Conservation (phyloP, 2,888 invertebrate species). For the Urechis unicinctus region DNA sequence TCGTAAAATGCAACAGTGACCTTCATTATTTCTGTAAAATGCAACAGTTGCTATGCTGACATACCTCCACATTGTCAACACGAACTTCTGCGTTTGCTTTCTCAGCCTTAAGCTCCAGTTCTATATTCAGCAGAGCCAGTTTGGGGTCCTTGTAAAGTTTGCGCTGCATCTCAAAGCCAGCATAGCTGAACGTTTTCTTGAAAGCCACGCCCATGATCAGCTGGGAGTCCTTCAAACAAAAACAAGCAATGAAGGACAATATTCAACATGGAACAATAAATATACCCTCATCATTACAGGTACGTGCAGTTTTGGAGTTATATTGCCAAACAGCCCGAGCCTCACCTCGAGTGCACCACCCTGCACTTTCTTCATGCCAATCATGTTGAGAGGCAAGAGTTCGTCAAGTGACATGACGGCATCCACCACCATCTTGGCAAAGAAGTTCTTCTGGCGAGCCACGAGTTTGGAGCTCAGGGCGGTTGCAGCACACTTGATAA, state of each 20-base stretch:
- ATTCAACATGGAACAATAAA: no score
- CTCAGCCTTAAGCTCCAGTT: constrained; percentile 95
- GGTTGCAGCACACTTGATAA: constrained; percentile 82
- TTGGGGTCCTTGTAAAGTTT: constrained; percentile 83
- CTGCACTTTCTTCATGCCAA: constrained; percentile 92
- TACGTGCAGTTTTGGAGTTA: no score
- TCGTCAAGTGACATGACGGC: constrained; percentile 84
- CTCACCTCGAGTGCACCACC: constrained; percentile 65
- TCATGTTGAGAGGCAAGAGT: constrained; percentile 92
- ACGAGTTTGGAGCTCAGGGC: constrained; percentile 96
- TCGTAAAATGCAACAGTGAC: no score
- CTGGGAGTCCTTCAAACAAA: constrained; percentile 81
- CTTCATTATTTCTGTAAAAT: no score
- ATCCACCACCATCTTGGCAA: constrained; percentile 95
- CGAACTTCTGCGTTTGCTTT: constrained; percentile 97
- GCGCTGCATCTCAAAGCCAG: constrained; percentile 99
- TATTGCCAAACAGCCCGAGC: not conserved
- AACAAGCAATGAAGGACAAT: no score
- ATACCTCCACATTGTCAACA: constrained; percentile 76
- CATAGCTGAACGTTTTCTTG: constrained; percentile 99
- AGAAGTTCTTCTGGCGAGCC: constrained; percentile 90
- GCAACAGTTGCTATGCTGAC: no score
- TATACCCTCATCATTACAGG: no score
- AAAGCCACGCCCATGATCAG: constrained; percentile 94
- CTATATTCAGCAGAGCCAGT: constrained; percentile 94